Evolutionary conservation across 2,113 vertebrate genomes (phyloP).

Genomic region (Petrocephalus zakoni): DNA sequence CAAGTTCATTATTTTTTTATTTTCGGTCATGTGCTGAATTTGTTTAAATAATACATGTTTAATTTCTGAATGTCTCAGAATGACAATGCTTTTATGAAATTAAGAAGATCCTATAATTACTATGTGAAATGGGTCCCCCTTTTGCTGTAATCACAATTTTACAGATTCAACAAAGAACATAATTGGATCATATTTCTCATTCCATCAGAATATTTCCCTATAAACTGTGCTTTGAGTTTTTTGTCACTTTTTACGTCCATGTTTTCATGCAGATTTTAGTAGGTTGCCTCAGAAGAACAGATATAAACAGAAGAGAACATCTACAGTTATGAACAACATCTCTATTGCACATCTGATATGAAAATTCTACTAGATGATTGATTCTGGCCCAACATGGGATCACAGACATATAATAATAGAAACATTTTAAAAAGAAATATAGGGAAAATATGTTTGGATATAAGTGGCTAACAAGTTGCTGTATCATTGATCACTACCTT

Average conservation of each 20-base stretch:
- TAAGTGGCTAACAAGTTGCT: neutral
- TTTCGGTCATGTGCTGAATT: neutral
- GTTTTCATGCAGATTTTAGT: neutral
- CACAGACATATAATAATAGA: neutral
- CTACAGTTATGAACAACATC: neutral
- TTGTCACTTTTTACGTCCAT: neutral
- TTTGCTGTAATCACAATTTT: neutral
- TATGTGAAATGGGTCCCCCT: neutral
- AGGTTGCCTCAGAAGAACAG: neutral
- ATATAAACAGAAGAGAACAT: neutral
- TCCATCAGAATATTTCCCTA: neutral
- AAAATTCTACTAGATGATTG: neutral
- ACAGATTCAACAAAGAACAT: neutral
- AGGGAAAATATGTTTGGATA: neutral
- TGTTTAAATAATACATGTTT: neutral
- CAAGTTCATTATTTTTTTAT: neutral
- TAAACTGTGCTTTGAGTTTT: neutral
- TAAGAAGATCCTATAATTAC: neutral
- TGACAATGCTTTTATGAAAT: neutral
- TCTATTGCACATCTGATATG: neutral
- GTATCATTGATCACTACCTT: neutral
- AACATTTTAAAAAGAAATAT: neutral
- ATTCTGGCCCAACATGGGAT: neutral
- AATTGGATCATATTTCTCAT: neutral
- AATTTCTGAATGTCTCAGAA: neutral